Percentiles rank a stretch among this genome's conserved stretches.
phyloP scores from a whole-genome alignment of 2,888 invertebrate species.

The Tanypteryx hageni region DNA sequence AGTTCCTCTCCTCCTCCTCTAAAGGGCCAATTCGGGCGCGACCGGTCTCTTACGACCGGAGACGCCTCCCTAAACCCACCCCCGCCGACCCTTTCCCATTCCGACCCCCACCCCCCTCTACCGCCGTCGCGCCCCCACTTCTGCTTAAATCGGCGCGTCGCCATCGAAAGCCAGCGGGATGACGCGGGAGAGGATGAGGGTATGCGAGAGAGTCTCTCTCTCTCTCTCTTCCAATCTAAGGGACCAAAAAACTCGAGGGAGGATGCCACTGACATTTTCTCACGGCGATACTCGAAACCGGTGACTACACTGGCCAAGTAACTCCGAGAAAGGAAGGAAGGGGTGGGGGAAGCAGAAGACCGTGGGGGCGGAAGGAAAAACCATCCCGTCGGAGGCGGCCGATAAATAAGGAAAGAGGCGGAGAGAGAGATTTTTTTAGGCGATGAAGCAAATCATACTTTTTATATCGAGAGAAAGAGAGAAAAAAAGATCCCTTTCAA shows the following conservation, averaged over 20 bases:
- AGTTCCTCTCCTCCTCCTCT: neutral
- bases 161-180: conserved; percentile 1
- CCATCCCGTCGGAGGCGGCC: neutral
- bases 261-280: neutral
- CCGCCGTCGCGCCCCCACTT: neutral
- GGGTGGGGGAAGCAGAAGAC: neutral
- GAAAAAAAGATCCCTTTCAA: neutral
- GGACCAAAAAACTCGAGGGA: neutral
- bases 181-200: neutral
- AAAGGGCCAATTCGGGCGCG: neutral
- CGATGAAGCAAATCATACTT: no score
- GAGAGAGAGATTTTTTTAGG: neutral
- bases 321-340: neutral
- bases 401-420: neutral
- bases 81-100: neutral
- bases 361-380: neutral
- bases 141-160: conserved; percentile 10
- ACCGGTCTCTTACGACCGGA: neutral
- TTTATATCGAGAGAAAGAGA: neutral
- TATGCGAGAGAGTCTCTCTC: neutral
- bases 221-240: no score
- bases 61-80: neutral
- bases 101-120: neutral
- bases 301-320: neutral
- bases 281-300: neutral